Evolutionary conservation across 2,113 vertebrate genomes (phyloP).

Genomic region (Natator depressus): DNA sequence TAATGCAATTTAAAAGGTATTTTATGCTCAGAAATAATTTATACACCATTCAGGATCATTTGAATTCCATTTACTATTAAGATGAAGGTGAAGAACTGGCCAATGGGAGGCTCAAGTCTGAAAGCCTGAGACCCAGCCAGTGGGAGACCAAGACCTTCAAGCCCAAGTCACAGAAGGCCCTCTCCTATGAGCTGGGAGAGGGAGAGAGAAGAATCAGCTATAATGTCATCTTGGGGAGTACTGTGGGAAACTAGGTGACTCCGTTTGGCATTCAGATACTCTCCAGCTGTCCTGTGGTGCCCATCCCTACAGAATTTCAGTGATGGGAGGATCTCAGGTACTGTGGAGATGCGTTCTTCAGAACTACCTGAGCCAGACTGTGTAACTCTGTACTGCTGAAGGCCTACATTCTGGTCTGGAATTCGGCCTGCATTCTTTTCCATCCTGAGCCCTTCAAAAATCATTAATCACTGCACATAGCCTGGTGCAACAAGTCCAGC

Average conservation of each 20-base stretch:
- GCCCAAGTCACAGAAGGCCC: neutral
- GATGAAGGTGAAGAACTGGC: neutral
- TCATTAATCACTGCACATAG: fast-evolving
- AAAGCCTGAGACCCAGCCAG: neutral
- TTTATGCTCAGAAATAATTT: neutral
- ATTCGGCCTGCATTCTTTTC: neutral
- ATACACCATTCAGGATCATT: neutral
- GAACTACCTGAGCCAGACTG: neutral
- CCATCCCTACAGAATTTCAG: neutral
- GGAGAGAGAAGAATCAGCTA: neutral
- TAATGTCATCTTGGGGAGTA: neutral
- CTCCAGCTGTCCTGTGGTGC: neutral
- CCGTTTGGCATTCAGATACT: neutral
- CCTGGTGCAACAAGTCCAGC: neutral
- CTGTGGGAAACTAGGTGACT: neutral
- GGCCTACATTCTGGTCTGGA: neutral
- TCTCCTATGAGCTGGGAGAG: neutral
- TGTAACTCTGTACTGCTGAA: neutral
- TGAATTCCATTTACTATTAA: neutral
- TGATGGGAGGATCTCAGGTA: neutral
- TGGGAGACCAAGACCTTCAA: neutral
- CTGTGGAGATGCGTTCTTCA: neutral
- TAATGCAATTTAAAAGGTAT: fast-evolving
- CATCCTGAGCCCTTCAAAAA: neutral
- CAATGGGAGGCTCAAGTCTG: neutral